Percentiles rank a stretch among this genome's conserved stretches.
Conservation (phyloP, 2,113 vertebrate genomes). For the Oryzias melastigma region DNA sequence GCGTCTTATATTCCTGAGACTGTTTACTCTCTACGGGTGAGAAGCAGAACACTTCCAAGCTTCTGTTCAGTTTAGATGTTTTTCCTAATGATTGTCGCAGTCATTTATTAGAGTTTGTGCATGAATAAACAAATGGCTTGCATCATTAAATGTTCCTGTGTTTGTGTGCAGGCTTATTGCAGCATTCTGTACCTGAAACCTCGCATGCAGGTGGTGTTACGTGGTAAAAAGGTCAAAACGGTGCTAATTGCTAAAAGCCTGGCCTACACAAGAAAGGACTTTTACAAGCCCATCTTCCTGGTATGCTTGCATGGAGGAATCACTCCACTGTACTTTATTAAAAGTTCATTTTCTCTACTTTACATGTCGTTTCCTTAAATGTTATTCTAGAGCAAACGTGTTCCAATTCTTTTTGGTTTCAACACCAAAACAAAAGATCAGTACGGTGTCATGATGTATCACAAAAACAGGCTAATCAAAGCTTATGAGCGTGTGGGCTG, state of each 20-base stretch:
- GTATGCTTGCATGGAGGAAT: constrained; percentile 80
- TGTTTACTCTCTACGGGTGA: constrained; percentile 80
- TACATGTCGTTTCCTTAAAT: constrained; percentile 45
- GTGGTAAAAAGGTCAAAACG: constrained; percentile 91
- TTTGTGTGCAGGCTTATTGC: constrained; percentile 84
- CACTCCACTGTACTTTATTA: not conserved
- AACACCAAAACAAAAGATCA: constrained; percentile 96
- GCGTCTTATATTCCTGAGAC: constrained; percentile 83
- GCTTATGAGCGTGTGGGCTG: constrained; percentile 92
- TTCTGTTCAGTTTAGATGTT: not conserved
- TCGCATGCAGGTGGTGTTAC: constrained; percentile 91
- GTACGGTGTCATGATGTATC: constrained; percentile 98
- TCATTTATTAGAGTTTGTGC: no score
- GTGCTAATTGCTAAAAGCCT: constrained; percentile 92
- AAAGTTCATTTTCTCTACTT: not conserved
- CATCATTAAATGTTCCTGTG: not conserved
- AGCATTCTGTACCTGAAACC: constrained; percentile 97
- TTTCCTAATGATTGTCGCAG: no score
- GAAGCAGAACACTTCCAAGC: not conserved
- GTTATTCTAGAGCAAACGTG: constrained; percentile 65
- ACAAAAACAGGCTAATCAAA: constrained; percentile 95
- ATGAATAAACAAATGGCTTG: no score
- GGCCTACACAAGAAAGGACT: constrained; percentile 82
- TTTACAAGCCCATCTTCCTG: constrained; percentile 86
- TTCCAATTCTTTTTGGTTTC: constrained; percentile 92